These are phyloP conservation scores for Teinopalpus imperialis DNA, from an alignment of 2,888 invertebrate genomes.

Conservation along the genomic window DNA sequence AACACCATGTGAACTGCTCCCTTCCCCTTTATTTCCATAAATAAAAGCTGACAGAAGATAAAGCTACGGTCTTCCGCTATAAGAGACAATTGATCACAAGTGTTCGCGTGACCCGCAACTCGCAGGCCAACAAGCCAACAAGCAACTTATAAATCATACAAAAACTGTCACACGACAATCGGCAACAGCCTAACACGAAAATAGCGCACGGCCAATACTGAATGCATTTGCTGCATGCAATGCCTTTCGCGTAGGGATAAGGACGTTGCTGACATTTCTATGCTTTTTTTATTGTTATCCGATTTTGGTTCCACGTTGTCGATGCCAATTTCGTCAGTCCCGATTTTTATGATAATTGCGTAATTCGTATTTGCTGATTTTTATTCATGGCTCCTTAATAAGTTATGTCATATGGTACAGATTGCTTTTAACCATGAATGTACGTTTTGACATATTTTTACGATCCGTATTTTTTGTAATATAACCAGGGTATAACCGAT, in stretches of 20 bases:
- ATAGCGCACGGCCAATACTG: conserved; percentile 62
- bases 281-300: conserved; percentile 36
- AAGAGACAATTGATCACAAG: conserved; percentile 61
- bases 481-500: too few relatives aligned
- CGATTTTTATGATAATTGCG: conserved; percentile 20
- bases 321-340: conserved; percentile 21
- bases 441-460: too few relatives aligned
- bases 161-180: conserved; percentile 62
- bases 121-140: conserved; percentile 26
- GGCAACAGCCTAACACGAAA: conserved; percentile 67
- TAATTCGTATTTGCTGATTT: conserved; percentile 11
- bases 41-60: conserved; percentile 13
- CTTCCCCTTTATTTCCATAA: too few relatives aligned
- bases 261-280: conserved; percentile 45
- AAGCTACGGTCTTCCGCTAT: conserved; percentile 20
- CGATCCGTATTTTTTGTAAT: too few relatives aligned
- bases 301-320: conserved; percentile 33
- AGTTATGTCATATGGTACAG: neutral
- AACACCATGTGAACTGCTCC: too few relatives aligned
- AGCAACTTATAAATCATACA: conserved; percentile 60
- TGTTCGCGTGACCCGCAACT: conserved; percentile 57
- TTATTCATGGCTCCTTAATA: conserved; percentile 6
- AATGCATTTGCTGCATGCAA: conserved; percentile 75
- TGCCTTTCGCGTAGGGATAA: conserved; percentile 41
- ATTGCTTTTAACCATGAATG: too few relatives aligned